Base-by-base conservation (phyloP, 1,140 invertebrate species). In the Homalodisca vitripennis region DNA sequence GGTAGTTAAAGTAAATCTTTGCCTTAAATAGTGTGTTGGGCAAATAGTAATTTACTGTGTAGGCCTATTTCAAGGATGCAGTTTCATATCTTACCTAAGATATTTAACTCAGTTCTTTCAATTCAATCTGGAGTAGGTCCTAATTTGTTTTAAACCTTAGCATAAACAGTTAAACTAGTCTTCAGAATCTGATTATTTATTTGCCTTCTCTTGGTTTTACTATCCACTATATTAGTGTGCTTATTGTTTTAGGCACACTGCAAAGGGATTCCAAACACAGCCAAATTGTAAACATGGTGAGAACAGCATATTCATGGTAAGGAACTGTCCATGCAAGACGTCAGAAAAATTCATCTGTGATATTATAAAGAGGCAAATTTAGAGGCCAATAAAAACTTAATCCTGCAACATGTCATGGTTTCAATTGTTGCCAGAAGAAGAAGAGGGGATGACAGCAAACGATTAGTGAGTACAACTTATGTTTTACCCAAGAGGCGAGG, bases 401-500 rank as follows among this genome's bases (percentile, higher is more conserved):
- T 26, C 20, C 24, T 55, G 51, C 24, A 55, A 55, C 17, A 55
- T 55, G 51, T 55, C 10, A 55, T 12, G 10, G 51, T 55, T 12
- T 55, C 51, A 10, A 12, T 20, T 12, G 51, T 55, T 12, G 22
- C 10, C 22, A 55, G 51, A 20, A 55, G 22, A 20, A 55, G 51
- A 20, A 10, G 3, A 6, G 22, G 6, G 24, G 51, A 12, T 55
- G 10, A 10, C 20, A 55, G 51, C 22, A 20, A 55, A 55, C 10
- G 51, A 55, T 26, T 55, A 20, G 51, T 55, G 24, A 55, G 51
- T 55, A 26, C 51, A 6, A 17, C 10, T 55, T 55, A 12, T 20
- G 17, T 55, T 12, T 63, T 63, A 63, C 60, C 60, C 13, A 63
- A 63, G 29, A 13, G 29, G 20, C 60, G 60, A 34, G 63, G 34